Base-by-base conservation (phyloP, 1,140 invertebrate genomes). In the Cardiocondyla obscurior region DNA sequence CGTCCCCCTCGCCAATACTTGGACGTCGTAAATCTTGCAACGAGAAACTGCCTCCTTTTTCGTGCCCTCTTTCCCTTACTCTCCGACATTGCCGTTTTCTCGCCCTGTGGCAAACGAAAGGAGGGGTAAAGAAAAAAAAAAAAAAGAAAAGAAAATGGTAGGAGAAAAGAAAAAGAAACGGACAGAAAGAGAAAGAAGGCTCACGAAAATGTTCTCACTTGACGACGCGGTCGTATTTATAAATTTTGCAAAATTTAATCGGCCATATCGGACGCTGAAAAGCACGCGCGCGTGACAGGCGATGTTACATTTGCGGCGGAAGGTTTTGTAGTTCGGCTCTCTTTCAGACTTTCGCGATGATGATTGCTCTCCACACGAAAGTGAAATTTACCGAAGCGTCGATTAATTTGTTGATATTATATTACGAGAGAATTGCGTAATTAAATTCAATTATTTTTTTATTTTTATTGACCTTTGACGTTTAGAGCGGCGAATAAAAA, bases 11-110 rank as follows among this genome's bases (percentile, higher is more conserved):
- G 49, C 55, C 84, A 62, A 30, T 46, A 57, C 70, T 79, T 53
- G 84, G 72, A 83, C 57, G 60, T 88, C 88, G 84, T 89, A 88
- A 89, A 89, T 89, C 82, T 89, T 88, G 87, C 87, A 88, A 79
- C 86, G 82, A 84, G 79, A 81, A 72, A 84, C 74, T 57, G 58
- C 39, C 70, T 82, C 25, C 82, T 70, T 62, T 74, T 62, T 81
- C 74, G 42, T 76, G 14, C 53, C 22, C 44, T 62, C 64, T 28
- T 39, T 69, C 72, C 62, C 12, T 33, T 53, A 10, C 10, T 42
- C 22, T 53, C 42, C 42, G 42, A 14, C 67, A 7, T 74, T 30
- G 67, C 5, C 79, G 72, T 82, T 77, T 62, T 74, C 46, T 79
- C 74, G 74, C 74, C 25, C 46, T n/a, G 62, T 33, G 46, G 33